These are phyloP conservation scores for Lepidurus apus DNA, from an alignment of 1,140 invertebrate genomes.

Conservation along the genomic window DNA sequence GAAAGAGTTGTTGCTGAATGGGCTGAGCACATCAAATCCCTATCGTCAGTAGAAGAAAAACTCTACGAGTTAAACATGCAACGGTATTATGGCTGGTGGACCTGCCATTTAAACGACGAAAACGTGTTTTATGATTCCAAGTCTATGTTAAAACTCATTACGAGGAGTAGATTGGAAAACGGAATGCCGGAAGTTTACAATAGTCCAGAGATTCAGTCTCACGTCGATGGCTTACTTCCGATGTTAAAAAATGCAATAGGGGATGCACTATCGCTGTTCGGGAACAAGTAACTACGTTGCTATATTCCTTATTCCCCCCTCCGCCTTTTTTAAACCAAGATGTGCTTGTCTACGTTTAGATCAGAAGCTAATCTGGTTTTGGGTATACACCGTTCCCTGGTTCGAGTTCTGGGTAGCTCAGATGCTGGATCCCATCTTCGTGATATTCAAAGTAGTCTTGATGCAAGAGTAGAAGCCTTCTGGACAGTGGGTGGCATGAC, in stretches of 20 bases:
- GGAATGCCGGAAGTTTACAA: slow-evolving; percentile 30
- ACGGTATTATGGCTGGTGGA: slow-evolving; percentile 68
- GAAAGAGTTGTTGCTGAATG: not conserved
- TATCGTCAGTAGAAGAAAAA: slow-evolving; percentile 74
- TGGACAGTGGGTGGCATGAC: slow-evolving; percentile 68
- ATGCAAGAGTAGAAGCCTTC: slow-evolving; percentile 69
- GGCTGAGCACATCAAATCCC: slow-evolving; percentile 53
- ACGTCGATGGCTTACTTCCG: not conserved
- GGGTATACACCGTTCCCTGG: not conserved
- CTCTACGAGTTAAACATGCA: slow-evolving; percentile 71
- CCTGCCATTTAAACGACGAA: slow-evolving; percentile 55
- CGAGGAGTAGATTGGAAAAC: slow-evolving; percentile 59
- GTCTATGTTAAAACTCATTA: slow-evolving; percentile 60
- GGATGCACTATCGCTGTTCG: not conserved
- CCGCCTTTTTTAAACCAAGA: not conserved
- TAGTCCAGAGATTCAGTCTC: not conserved
- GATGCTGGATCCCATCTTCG: slow-evolving; percentile 17
- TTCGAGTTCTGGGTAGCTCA: not conserved
- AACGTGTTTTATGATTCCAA: slow-evolving; percentile 60
- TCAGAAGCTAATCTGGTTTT: not conserved
- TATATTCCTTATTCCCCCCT: not conserved
- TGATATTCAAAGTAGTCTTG: slow-evolving; percentile 55
- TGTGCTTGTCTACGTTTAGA: not conserved
- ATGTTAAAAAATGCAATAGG: not conserved
- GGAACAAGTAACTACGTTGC: not conserved